phyloP scores from a whole-genome alignment of 2,113 vertebrate species.

The Apodemus speciosus region DNA sequence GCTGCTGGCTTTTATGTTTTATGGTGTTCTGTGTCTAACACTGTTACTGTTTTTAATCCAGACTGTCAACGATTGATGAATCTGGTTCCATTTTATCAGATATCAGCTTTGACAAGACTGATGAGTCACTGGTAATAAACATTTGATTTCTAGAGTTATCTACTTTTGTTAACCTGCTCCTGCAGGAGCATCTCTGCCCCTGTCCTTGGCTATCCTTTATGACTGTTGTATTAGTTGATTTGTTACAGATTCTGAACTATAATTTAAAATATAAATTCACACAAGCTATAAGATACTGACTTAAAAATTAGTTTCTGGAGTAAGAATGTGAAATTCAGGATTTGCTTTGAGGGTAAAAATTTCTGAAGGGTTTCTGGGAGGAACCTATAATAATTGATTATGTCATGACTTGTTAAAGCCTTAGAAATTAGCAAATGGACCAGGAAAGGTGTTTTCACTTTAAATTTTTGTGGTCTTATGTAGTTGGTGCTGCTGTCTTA shows the following conservation, averaged over 20 bases:
- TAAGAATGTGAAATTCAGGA: slow-evolving; percentile 50
- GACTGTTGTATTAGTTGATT: slow-evolving; percentile 62
- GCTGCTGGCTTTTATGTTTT: slow-evolving; percentile 41
- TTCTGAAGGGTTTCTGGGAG: slow-evolving; percentile 51
- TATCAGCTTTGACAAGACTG: slow-evolving; percentile 98
- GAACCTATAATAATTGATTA: slow-evolving; percentile 28
- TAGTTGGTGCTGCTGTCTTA: background rate
- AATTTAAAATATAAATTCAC: slow-evolving; percentile 60
- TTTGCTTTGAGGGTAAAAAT: slow-evolving; percentile 62
- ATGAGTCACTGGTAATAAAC: slow-evolving; percentile 94
- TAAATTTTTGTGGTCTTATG: background rate
- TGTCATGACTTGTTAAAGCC: slow-evolving; percentile 60
- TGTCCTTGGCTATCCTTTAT: slow-evolving; percentile 12
- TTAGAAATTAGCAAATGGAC: slow-evolving; percentile 9
- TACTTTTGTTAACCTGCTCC: slow-evolving; percentile 41
- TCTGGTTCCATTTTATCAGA: slow-evolving; percentile 97
- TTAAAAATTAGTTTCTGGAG: slow-evolving; percentile 58
- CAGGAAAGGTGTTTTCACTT: background rate
- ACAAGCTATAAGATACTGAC: background rate
- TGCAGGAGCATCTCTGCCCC: background rate
- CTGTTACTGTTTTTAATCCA: slow-evolving; percentile 78
- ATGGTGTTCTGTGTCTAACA: slow-evolving; percentile 61
- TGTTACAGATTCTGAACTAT: slow-evolving; percentile 36
- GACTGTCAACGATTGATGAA: slow-evolving; percentile 96
- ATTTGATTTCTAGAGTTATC: slow-evolving; percentile 53